Evolutionary conservation across 2,888 invertebrate species (phyloP).

Genomic region (Luperina testacea): DNA sequence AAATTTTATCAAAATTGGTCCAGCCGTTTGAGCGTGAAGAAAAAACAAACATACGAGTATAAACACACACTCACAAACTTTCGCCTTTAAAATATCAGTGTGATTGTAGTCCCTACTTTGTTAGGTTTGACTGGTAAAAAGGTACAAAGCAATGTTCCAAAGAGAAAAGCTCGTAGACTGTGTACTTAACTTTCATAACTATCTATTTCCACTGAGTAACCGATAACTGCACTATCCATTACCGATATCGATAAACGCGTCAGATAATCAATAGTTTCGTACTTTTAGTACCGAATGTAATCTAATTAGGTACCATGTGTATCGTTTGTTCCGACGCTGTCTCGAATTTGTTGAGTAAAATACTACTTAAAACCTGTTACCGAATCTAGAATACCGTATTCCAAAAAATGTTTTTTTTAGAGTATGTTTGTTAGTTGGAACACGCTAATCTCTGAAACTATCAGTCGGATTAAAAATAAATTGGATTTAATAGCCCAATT

Average conservation of each 20-base stretch:
- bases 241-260: conserved; percentile 12
- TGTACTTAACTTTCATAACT: too few relatives aligned
- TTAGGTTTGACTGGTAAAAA: neutral
- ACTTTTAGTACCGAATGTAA: neutral
- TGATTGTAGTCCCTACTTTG: neutral
- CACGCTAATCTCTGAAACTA: neutral
- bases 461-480: neutral
- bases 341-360: neutral
- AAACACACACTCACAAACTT: too few relatives aligned
- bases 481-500: neutral
- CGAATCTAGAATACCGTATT: neutral
- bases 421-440: neutral
- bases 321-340: neutral
- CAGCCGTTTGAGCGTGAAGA: too few relatives aligned
- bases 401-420: neutral
- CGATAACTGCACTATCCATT: conserved; percentile 17
- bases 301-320: neutral
- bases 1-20: too few relatives aligned
- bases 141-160: neutral
- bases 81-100: too few relatives aligned
- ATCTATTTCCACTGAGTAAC: neutral
- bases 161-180: too few relatives aligned
- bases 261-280: conserved; percentile 5
- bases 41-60: too few relatives aligned
- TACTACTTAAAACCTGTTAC: neutral